Percentiles rank a stretch among this genome's conserved stretches.
These are phyloP conservation scores for Temnothorax nylanderi DNA, from an alignment of 1,140 invertebrate genomes.

Conservation along the genomic window DNA sequence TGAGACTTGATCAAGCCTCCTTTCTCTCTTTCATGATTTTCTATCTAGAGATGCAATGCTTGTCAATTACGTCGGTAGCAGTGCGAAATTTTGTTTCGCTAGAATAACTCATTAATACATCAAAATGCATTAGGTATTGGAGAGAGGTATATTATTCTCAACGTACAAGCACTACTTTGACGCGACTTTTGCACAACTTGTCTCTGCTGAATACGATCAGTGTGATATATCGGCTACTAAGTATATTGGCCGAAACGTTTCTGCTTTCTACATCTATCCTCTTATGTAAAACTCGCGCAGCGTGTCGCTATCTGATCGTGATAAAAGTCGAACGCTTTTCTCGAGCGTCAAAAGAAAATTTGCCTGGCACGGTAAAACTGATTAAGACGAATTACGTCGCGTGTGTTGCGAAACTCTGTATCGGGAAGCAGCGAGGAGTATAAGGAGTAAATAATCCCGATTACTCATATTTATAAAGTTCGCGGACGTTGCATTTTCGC, in stretches of 20 bases:
- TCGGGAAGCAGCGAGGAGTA: background rate
- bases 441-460: too few relatives aligned
- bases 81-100: background rate
- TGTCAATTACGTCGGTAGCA: background rate
- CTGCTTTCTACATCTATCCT: constrained; percentile 8
- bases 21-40: background rate
- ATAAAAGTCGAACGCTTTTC: constrained; percentile 8
- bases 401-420: background rate
- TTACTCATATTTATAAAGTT: too few relatives aligned
- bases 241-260: background rate
- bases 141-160: background rate
- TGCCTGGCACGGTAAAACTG: background rate
- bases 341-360: background rate
- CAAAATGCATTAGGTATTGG: background rate
- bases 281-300: constrained; percentile 13
- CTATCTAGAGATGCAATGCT: background rate
- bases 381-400: background rate
- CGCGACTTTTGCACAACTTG: constrained; percentile 9
- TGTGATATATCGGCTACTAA: background rate
- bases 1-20: background rate
- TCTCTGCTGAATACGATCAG: constrained; percentile 2
- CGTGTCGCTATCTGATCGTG: background rate
- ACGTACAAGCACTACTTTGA: background rate
- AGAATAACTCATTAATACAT: background rate
- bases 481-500: background rate